Conservation (phyloP, 2,888 invertebrate species). For the Pollenia amentaria region DNA sequence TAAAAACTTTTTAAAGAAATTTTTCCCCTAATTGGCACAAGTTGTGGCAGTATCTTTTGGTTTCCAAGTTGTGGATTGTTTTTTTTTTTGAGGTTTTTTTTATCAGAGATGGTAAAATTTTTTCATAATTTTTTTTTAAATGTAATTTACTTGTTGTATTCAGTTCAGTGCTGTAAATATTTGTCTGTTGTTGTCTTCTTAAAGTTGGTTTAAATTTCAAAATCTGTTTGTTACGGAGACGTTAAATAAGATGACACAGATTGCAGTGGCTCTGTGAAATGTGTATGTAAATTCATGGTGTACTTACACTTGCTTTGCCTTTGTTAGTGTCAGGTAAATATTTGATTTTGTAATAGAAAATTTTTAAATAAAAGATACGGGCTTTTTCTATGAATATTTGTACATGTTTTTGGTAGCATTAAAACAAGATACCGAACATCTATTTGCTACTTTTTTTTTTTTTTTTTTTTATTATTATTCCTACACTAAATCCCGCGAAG, state of each 20-base stretch:
- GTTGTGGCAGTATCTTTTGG: neutral
- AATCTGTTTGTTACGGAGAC: slow-evolving; percentile 50
- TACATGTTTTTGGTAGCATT: neutral
- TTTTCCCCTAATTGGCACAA: neutral
- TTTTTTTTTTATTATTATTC: too few relatives aligned
- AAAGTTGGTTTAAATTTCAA: slow-evolving; percentile 26
- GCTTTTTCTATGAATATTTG: neutral
- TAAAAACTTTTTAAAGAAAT: neutral
- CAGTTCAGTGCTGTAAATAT: neutral
- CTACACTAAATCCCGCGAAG: too few relatives aligned
- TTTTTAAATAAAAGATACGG: neutral
- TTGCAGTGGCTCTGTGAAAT: slow-evolving; percentile 2
- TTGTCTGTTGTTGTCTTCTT: neutral
- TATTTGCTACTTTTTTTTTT: neutral
- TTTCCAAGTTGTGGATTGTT: neutral
- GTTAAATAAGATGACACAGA: slow-evolving; percentile 42
- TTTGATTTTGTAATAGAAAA: slow-evolving; percentile 41
- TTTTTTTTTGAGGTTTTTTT: neutral
- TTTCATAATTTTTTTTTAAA: neutral
- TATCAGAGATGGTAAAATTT: slow-evolving; percentile 15
- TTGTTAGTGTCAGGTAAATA: slow-evolving; percentile 41
- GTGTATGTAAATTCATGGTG: neutral
- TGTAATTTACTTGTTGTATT: neutral
- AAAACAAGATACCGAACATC: neutral
- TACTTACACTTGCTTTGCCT: slow-evolving; percentile 2